Conservation (phyloP, 2,888 invertebrate species). For the Epistrophe eligans region DNA sequence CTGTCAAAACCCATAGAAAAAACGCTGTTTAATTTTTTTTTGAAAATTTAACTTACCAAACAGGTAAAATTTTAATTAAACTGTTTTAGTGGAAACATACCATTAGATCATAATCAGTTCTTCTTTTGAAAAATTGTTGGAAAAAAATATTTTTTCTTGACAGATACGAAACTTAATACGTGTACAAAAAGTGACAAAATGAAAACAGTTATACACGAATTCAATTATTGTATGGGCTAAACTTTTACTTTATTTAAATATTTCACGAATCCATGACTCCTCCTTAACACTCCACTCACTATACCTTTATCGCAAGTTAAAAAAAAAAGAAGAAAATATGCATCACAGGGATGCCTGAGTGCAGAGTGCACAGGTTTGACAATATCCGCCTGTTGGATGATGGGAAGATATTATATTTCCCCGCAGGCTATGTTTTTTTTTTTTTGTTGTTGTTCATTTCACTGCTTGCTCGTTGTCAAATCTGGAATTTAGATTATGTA, state of each 20-base stretch:
- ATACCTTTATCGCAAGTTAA: background rate
- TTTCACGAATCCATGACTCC: background rate
- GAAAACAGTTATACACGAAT: too few species aligned
- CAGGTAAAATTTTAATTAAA: too few species aligned
- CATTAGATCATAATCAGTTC: too few species aligned
- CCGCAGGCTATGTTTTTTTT: conserved; percentile 40
- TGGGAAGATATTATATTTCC: conserved; percentile 61
- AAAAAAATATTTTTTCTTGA: too few species aligned
- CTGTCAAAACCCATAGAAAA: too few species aligned
- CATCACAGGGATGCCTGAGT: conserved; percentile 55
- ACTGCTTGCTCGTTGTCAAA: conserved; percentile 12
- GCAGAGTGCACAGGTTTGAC: conserved; percentile 58
- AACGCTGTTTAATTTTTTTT: too few species aligned
- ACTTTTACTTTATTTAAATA: background rate
- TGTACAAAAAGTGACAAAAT: too few species aligned
- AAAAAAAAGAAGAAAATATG: conserved; percentile 10
- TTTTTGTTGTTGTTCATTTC: conserved; percentile 53
- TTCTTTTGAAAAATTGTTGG: too few species aligned
- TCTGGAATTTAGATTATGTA: conserved; percentile 25
- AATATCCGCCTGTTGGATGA: conserved; percentile 60
- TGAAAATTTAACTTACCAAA: too few species aligned
- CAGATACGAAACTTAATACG: too few species aligned
- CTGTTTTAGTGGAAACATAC: too few species aligned
- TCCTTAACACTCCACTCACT: background rate
- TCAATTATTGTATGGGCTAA: background rate